These are phyloP conservation scores for Machimus atricapillus DNA, from an alignment of 2,888 invertebrate species.

Conservation along the genomic window DNA sequence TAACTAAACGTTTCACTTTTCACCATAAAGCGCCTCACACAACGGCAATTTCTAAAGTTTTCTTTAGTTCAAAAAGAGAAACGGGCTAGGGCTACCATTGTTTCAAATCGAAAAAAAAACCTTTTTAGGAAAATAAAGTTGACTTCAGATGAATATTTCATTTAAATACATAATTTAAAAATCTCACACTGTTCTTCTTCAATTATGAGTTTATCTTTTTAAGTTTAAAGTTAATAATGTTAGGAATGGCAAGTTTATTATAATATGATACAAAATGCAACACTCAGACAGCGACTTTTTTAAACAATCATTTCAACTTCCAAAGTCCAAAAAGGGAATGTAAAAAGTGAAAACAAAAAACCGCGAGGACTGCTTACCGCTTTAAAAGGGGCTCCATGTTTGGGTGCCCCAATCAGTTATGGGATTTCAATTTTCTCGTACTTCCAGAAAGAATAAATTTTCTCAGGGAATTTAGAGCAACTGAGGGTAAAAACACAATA, in stretches of 20 bases:
- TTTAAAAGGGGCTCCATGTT: slow-evolving; percentile 61
- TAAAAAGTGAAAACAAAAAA: neutral
- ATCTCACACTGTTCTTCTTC: too few species aligned
- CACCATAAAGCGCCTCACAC: too few species aligned
- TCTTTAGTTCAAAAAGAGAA: too few species aligned
- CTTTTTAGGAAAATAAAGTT: too few species aligned
- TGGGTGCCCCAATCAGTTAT: slow-evolving; percentile 42
- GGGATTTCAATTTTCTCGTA: neutral
- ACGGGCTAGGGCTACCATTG: too few species aligned
- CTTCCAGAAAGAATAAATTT: neutral
- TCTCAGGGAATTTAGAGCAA: neutral
- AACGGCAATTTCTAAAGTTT: too few species aligned
- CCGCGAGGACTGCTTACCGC: slow-evolving; percentile 51
- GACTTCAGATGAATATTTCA: too few species aligned
- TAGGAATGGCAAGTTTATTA: neutral
- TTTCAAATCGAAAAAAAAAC: too few species aligned
- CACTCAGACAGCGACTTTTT: neutral
- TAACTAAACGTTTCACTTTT: too few species aligned
- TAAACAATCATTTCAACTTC: neutral
- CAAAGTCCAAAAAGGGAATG: neutral
- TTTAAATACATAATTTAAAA: too few species aligned
- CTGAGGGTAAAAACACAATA: neutral
- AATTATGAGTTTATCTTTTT: too few species aligned
- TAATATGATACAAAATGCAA: neutral
- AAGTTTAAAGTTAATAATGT: neutral